phyloP scores from a whole-genome alignment of 37 sponge, comb jelly and placozoan species.

The Geodia barretti region DNA sequence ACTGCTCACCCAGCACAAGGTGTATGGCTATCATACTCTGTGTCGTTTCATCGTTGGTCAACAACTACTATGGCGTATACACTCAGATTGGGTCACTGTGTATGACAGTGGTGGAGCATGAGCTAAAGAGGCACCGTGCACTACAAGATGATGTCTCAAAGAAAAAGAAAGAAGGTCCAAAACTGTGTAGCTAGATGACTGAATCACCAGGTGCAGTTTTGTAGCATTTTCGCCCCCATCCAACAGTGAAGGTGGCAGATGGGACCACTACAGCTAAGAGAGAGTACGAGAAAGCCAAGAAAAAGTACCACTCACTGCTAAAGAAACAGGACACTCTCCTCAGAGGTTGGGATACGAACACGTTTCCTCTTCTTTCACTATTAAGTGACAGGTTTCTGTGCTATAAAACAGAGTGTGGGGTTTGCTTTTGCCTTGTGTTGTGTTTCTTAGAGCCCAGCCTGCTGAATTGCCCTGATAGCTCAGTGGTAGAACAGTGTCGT shows the following conservation, averaged over 20 bases:
- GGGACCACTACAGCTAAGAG: constrained; percentile 37
- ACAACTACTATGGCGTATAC: not conserved
- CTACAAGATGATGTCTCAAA: constrained; percentile 69
- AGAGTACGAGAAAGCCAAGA: constrained; percentile 82
- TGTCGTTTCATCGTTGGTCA: too few species aligned
- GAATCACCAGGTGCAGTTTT: not conserved
- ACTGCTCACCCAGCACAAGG: constrained; percentile 81
- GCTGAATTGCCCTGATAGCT: not conserved
- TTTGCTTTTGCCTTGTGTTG: too few species aligned
- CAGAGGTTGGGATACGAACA: too few species aligned
- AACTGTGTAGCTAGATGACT: too few species aligned
- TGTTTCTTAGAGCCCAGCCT: too few species aligned
- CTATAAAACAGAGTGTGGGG: not conserved
- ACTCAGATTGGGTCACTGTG: constrained; percentile 85
- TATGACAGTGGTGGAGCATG: constrained; percentile 84
- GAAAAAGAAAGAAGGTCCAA: constrained; percentile 66
- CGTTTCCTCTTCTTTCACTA: not conserved
- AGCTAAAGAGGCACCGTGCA: constrained; percentile 73
- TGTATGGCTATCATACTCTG: too few species aligned
- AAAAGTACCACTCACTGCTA: constrained; percentile 69
- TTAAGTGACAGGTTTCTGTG: not conserved
- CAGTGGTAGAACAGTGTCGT: not conserved
- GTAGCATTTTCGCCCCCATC: not conserved
- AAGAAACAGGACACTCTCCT: constrained; percentile 93
- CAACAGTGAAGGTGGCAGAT: constrained; percentile 11